Conservation (phyloP, 2,888 invertebrate species). For the Drosophila prostipennis region DNA sequence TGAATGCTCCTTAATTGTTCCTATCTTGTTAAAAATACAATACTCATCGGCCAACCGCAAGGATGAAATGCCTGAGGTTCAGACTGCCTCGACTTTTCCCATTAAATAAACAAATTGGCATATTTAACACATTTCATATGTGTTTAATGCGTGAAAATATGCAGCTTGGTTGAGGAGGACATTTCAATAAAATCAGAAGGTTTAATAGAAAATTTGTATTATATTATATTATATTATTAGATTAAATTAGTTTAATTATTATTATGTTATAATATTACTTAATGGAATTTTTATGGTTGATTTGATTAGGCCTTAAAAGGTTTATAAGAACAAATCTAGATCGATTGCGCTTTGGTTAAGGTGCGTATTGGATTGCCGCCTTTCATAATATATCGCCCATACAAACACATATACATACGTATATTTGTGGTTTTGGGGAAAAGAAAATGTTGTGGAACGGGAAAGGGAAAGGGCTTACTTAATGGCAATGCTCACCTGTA, state of each 20-base stretch:
- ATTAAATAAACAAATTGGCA: constrained; percentile 2
- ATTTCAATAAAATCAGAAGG: constrained; percentile 1
- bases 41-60: no score
- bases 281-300: no score
- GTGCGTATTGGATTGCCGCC: constrained; percentile 2
- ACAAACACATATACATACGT: neutral
- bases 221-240: no score
- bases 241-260: no score
- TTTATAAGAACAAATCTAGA: neutral
- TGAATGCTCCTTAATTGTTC: neutral
- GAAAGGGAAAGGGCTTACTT: constrained; percentile 28
- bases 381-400: constrained; percentile 1
- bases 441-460: neutral
- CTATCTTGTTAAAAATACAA: no score
- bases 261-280: no score
- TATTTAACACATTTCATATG: constrained; percentile 7
- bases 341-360: neutral
- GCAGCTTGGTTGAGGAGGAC: neutral
- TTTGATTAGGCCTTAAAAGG: neutral
- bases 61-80: neutral
- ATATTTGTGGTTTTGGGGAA: neutral
- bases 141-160: constrained; percentile 4
- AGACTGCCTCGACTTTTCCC: neutral
- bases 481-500: constrained; percentile 66
- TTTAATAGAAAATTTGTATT: no score